Evolutionary conservation across 30 jellyfish, hydroid and myxozoan species (phyloP).

Genomic region (Cassiopea xamachana): DNA sequence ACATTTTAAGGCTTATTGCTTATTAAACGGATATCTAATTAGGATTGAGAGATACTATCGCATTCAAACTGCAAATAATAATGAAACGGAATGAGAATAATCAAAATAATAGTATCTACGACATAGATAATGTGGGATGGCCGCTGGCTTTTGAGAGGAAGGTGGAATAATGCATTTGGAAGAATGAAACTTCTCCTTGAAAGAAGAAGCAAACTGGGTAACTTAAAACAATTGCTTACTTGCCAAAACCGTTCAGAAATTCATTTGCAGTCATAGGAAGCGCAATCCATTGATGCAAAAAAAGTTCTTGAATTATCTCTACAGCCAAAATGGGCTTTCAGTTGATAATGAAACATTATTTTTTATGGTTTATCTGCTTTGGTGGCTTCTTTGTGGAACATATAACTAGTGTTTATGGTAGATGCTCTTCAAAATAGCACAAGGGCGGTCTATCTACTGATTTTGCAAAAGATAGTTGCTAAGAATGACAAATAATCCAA

Average conservation of each 20-base stretch:
- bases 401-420: too few species aligned
- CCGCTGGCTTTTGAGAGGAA: neutral
- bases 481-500: too few species aligned
- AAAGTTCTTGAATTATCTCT: neutral
- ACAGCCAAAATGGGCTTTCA: neutral
- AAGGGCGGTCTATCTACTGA: too few species aligned
- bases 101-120: neutral
- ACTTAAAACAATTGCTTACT: neutral
- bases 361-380: neutral
- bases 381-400: neutral
- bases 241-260: neutral
- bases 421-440: too few species aligned
- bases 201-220: neutral
- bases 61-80: neutral
- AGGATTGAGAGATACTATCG: neutral
- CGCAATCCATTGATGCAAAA: neutral
- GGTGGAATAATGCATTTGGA: conserved; percentile 3
- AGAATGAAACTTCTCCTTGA: neutral
- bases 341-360: neutral
- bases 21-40: neutral
- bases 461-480: too few species aligned
- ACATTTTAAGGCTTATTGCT: neutral
- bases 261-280: neutral
- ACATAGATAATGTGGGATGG: neutral
- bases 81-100: neutral